A percentile compares a stretch with the other conserved stretches of the same genome.
Conservation (phyloP, 2,113 vertebrate species). For the Apus apus region DNA sequence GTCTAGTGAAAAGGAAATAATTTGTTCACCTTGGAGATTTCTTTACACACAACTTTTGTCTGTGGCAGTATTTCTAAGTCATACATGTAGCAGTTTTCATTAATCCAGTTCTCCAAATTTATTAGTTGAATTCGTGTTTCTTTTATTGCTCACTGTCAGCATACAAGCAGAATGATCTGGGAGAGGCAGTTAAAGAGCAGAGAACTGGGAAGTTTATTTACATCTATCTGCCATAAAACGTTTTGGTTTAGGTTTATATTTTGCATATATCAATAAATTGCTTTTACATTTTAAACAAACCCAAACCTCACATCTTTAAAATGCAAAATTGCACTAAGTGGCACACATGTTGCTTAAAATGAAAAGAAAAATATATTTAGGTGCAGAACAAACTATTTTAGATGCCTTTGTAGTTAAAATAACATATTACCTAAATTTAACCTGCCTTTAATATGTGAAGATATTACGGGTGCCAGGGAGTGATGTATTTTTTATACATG, state of each 20-base stretch:
- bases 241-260: background rate
- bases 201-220: background rate
- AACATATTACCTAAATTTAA: background rate
- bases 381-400: background rate
- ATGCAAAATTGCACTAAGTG: background rate
- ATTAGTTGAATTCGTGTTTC: background rate
- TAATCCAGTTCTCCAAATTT: background rate
- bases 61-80: background rate
- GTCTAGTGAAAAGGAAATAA: background rate
- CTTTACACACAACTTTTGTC: background rate
- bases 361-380: background rate
- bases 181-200: background rate
- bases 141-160: background rate
- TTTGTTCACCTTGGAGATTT: background rate
- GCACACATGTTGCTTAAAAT: background rate
- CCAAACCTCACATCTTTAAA: background rate
- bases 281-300: background rate
- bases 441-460: background rate
- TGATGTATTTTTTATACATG: background rate
- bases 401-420: background rate
- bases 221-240: background rate
- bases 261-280: background rate
- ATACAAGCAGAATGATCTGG: background rate
- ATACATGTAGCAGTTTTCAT: background rate
- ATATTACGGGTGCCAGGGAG: background rate